Evolutionary conservation across 2,888 invertebrate genomes (phyloP), one percentile per base, ranked within the genome.

Genomic region (Crocallis elinguaria): DNA sequence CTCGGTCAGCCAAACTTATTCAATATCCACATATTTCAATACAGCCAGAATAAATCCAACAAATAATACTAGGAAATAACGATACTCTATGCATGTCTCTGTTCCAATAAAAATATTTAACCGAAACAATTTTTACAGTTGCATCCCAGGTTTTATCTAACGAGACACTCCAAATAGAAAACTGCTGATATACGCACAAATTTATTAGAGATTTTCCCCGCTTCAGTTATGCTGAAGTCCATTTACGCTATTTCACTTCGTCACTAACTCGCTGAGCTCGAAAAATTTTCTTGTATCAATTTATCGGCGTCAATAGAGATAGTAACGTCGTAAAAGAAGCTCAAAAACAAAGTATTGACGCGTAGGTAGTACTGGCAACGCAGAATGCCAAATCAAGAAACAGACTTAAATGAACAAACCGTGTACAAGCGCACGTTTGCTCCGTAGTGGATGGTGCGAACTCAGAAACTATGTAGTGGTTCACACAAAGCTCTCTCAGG

Each of bases 401-500:
- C 30, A 43, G 9, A 19, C 17, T 27, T 13, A 46, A 39, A 43
- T 19, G 33, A 55, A 33, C 38, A 49, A 42, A 23, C 38, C 36
- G 19, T 35, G 29, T 52, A 21, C 14, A 45, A 39, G 33, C 32
- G 35, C 49, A 33, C 45, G 57, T 64, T 64, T 64, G 23, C 37
- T 51, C 27, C 17, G 11, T 21, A 49, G 14, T 30, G 17, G 52
- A 44, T 51, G 46, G 57, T 55, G 46, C 19, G 53, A 62, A 42
- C 59, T 52, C 33, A 49, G 45, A 46, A 57, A 59, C 50, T 49
- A 51, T 44, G 51, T 57, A 57, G 54, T 56, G 54, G 51, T 42
- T 41, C 45, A 41, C 64, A 69, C 67, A 70, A 66, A 70, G 65
- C 51, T 56, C 54, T 62, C 49, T 46, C 30, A 32, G 46, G 52